Percentiles rank a stretch among this genome's conserved stretches.
phyloP scores from a whole-genome alignment of 2,888 invertebrate species.

The Deilephila elpenor region DNA sequence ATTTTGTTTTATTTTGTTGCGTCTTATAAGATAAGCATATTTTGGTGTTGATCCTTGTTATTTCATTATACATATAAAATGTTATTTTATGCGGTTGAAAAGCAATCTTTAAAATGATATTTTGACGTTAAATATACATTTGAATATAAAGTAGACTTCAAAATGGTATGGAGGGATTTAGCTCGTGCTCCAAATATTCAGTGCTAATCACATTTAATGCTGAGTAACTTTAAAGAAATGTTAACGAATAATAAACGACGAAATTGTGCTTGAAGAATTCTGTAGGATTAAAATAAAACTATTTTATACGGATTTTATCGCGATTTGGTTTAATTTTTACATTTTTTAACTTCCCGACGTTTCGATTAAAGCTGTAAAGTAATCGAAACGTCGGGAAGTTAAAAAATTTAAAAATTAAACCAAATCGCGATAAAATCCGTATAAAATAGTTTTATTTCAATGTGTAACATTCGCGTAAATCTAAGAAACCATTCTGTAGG shows the following conservation, averaged over 20 bases:
- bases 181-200: conserved; percentile 10
- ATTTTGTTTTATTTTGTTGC: no score
- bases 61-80: not conserved
- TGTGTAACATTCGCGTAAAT: no score
- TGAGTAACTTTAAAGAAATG: not conserved
- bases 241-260: not conserved
- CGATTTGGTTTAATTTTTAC: no score
- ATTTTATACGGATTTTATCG: no score
- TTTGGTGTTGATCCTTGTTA: not conserved
- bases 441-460: no score
- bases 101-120: not conserved
- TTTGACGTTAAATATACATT: not conserved
- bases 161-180: not conserved
- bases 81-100: not conserved
- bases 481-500: no score
- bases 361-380: no score
- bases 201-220: conserved; percentile 1
- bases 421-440: no score
- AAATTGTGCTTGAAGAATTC: not conserved
- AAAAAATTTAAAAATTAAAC: no score
- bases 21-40: not conserved
- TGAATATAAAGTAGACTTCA: not conserved
- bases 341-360: no score
- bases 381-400: no score
- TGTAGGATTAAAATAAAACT: no score